Conservation (phyloP, 2,888 invertebrate species). For the Phyllotreta cruciferae region DNA sequence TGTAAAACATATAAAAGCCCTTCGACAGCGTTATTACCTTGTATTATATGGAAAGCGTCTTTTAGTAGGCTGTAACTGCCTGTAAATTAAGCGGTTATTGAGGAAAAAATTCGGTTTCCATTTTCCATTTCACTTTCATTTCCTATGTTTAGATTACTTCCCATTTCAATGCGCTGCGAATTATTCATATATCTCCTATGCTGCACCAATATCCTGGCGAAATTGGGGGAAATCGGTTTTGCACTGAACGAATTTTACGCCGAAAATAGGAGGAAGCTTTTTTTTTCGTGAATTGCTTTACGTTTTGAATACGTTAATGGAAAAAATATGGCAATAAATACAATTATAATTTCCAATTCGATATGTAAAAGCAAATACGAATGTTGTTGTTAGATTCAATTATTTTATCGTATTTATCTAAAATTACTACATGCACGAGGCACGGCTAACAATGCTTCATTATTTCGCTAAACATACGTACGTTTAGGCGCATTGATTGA, state of each 20-base stretch:
- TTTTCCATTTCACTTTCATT: slow-evolving; percentile 38
- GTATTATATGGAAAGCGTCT: too few relatives aligned
- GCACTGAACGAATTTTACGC: not conserved
- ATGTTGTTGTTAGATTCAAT: slow-evolving; percentile 3
- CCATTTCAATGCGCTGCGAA: slow-evolving; percentile 26
- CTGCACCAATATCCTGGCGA: slow-evolving; percentile 22
- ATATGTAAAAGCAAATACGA: not conserved
- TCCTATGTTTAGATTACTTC: slow-evolving; percentile 36
- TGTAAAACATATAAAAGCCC: not conserved
- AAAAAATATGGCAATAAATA: not conserved
- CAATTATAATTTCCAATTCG: not conserved
- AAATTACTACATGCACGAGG: slow-evolving; percentile 1
- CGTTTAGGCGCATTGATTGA: slow-evolving; percentile 5
- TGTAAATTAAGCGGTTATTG: too few relatives aligned
- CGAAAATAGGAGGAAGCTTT: too few relatives aligned
- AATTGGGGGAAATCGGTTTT: slow-evolving; percentile 6
- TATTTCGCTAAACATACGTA: not conserved
- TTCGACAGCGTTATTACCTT: not conserved
- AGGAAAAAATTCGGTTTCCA: not conserved
- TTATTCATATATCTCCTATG: slow-evolving; percentile 15
- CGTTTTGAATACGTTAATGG: too few relatives aligned
- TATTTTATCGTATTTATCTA: slow-evolving; percentile 4
- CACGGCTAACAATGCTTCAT: slow-evolving; percentile 3
- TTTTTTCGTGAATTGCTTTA: too few relatives aligned
- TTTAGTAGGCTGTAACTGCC: too few relatives aligned